phyloP scores from a whole-genome alignment of 2,888 invertebrate genomes.

The Agrenia bidenticulata region DNA sequence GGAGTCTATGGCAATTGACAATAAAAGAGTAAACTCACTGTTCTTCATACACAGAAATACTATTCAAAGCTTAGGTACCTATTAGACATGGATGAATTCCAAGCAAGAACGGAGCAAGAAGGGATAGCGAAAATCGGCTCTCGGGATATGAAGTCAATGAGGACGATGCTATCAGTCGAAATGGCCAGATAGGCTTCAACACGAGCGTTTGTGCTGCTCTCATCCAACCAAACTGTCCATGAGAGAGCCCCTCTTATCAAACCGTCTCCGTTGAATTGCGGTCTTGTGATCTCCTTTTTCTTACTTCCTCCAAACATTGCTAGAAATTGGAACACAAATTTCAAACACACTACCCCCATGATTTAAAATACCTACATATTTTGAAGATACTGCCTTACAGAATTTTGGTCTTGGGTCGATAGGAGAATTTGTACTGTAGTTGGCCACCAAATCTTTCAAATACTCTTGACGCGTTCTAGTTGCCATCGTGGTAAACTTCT shows the following conservation, averaged over 20 bases:
- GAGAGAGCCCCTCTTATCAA: slow-evolving; percentile 74
- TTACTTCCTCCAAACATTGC: slow-evolving; percentile 71
- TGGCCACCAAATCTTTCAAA: slow-evolving; percentile 85
- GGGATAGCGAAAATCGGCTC: slow-evolving; percentile 85
- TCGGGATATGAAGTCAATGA: slow-evolving; percentile 78
- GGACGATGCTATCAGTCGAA: slow-evolving; percentile 80
- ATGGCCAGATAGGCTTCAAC: slow-evolving; percentile 82
- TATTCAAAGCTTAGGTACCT: slow-evolving; percentile 58
- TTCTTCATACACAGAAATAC: too few relatives aligned
- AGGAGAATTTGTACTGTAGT: slow-evolving; percentile 73
- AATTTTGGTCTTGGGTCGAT: slow-evolving; percentile 84
- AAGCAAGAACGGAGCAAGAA: slow-evolving; percentile 75
- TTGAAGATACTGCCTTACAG: slow-evolving; percentile 63
- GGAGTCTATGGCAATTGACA: slow-evolving; percentile 64
- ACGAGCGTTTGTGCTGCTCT: slow-evolving; percentile 64
- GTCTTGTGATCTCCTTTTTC: slow-evolving; percentile 74
- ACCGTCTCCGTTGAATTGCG: slow-evolving; percentile 72
- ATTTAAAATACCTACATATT: neutral
- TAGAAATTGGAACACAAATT: too few relatives aligned
- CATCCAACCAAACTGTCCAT: slow-evolving; percentile 76
- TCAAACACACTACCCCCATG: slow-evolving; percentile 7
- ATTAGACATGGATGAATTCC: slow-evolving; percentile 64
- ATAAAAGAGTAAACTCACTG: too few relatives aligned
- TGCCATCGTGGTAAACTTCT: slow-evolving; percentile 96
- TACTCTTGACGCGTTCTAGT: slow-evolving; percentile 93